A percentile compares a stretch with the other conserved stretches of the same genome.
Conservation (phyloP, 1,140 invertebrate species). For the Penaeus vannamei region DNA sequence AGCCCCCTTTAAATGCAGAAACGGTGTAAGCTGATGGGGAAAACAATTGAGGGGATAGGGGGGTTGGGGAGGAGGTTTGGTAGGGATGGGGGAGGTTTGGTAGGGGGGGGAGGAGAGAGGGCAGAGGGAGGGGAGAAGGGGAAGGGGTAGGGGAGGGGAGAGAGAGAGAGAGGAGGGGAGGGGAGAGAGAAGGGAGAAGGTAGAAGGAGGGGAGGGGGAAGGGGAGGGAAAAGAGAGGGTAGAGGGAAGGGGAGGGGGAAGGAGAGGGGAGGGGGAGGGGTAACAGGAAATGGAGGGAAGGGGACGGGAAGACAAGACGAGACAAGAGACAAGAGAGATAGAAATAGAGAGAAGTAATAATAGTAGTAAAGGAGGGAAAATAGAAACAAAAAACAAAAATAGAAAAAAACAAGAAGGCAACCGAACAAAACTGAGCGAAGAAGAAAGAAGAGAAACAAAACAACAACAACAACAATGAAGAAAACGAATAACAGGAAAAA, state of each 20-base stretch:
- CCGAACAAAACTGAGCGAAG: no score
- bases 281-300: not conserved
- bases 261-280: not conserved
- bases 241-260: not conserved
- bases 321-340: not conserved
- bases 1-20: slow-evolving; percentile 44
- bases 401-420: no score
- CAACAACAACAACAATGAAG: no score
- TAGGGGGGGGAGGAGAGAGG: not conserved
- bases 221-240: not conserved
- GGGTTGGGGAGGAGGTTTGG: not conserved
- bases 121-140: not conserved
- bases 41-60: not conserved
- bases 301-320: not conserved
- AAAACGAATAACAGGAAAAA: no score
- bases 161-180: not conserved
- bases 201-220: no score
- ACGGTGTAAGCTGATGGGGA: slow-evolving; percentile 20
- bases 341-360: not conserved
- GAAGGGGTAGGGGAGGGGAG: no score
- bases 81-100: not conserved
- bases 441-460: no score
- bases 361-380: not conserved
- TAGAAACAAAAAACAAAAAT: not conserved
- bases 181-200: no score